Percentiles rank a stretch among this genome's conserved stretches.
These are phyloP conservation scores for Leptarthrus brevirostris DNA, from an alignment of 2,888 invertebrate species.

Conservation along the genomic window DNA sequence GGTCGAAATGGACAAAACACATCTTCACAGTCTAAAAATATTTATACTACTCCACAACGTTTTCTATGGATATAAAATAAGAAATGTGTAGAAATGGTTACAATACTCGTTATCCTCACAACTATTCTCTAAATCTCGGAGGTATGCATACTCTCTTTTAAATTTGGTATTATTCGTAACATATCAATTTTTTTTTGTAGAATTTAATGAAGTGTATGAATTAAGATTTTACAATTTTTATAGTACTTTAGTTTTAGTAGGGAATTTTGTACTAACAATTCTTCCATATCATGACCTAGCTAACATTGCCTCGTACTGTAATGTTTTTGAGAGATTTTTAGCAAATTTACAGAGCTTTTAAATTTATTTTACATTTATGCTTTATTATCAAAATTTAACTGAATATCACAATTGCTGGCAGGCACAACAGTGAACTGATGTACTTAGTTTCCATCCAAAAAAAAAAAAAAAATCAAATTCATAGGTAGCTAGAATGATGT, in stretches of 20 bases:
- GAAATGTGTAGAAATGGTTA: too few species aligned
- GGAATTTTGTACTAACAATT: not conserved
- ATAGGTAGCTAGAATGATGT: not conserved
- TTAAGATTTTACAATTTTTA: conserved; percentile 2
- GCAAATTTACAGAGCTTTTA: not conserved
- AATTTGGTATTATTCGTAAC: conserved; percentile 4
- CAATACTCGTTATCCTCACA: too few species aligned
- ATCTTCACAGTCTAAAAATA: too few species aligned
- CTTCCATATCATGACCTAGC: conserved; percentile 22
- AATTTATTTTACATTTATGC: not conserved
- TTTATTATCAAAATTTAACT: not conserved
- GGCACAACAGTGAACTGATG: not conserved
- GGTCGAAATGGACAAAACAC: too few species aligned
- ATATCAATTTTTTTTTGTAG: conserved; percentile 12
- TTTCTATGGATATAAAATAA: too few species aligned
- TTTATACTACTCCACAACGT: too few species aligned
- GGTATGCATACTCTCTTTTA: not conserved
- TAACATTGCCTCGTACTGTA: not conserved
- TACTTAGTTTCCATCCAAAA: not conserved
- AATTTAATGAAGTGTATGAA: not conserved
- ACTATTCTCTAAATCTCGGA: too few species aligned
- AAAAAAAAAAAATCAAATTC: too few species aligned
- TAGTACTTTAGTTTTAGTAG: not conserved
- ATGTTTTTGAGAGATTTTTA: not conserved
- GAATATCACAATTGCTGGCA: not conserved